A percentile compares a stretch with the other conserved stretches of the same genome.
Conservation (phyloP, 2,888 invertebrate species). For the Rhodophaea formosa region DNA sequence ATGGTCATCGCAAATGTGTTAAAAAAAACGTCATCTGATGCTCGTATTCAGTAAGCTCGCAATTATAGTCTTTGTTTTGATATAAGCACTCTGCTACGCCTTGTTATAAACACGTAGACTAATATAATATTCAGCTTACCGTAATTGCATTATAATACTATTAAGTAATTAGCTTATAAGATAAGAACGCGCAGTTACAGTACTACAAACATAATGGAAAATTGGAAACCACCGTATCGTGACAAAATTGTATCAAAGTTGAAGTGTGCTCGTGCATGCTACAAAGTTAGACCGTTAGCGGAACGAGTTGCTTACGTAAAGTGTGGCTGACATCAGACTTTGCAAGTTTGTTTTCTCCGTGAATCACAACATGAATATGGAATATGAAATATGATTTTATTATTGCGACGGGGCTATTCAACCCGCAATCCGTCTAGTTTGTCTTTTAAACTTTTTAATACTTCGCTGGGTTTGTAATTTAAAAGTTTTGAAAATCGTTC, state of each 20-base stretch:
- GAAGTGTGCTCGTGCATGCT: conserved; percentile 37
- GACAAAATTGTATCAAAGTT: conserved; percentile 34
- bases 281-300: conserved; percentile 25
- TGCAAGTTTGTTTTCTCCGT: conserved; percentile 3
- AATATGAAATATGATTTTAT: conserved; percentile 1
- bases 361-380: background rate
- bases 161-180: conserved; percentile 10
- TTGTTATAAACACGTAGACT: no score
- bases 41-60: no score
- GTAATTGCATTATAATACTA: no score
- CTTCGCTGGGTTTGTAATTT: background rate
- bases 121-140: no score
- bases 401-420: background rate
- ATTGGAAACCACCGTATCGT: conserved; percentile 25
- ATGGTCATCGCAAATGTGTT: no score
- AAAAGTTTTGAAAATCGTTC: no score
- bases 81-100: no score
- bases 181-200: background rate
- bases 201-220: conserved; percentile 11
- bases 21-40: no score
- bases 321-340: conserved; percentile 6
- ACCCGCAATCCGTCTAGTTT: background rate
- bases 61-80: no score
- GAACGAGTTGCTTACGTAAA: background rate
- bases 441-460: background rate